Evolutionary conservation across 2,888 invertebrate genomes (phyloP).

Genomic region (Heliconius ethilla): DNA sequence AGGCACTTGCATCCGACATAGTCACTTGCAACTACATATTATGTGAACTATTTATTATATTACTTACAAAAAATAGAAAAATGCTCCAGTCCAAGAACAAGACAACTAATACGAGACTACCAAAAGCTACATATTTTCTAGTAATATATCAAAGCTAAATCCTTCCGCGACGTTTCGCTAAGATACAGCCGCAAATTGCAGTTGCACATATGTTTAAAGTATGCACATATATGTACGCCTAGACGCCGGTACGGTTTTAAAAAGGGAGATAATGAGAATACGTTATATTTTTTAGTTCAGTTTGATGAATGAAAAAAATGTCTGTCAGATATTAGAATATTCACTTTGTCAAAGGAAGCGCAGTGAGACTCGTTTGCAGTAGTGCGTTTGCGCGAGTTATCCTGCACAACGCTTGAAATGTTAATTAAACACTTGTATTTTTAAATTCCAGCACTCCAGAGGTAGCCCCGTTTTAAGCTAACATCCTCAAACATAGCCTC

Average conservation of each 20-base stretch:
- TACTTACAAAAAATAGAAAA: neutral
- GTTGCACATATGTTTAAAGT: constrained; percentile 8
- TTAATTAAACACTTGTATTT: constrained; percentile 41
- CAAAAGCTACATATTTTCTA: neutral
- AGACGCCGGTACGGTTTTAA: constrained; percentile 7
- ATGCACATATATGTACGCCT: neutral
- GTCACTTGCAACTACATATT: too few relatives aligned
- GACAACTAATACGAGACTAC: neutral
- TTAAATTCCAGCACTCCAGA: constrained; percentile 20
- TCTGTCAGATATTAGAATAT: constrained; percentile 21
- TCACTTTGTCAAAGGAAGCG: neutral
- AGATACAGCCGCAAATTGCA: constrained; percentile 20
- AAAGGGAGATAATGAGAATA: constrained; percentile 17
- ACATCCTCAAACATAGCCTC: constrained; percentile 11
- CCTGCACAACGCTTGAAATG: constrained; percentile 38
- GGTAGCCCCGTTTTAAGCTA: constrained; percentile 33
- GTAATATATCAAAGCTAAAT: constrained; percentile 13
- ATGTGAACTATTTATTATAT: neutral
- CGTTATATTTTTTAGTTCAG: constrained; percentile 13
- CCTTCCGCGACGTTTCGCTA: neutral
- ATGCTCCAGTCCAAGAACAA: neutral
- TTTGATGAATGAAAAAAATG: constrained; percentile 23
- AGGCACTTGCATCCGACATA: too few relatives aligned
- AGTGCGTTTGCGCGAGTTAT: constrained; percentile 27
- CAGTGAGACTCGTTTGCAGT: constrained; percentile 25